Evolutionary conservation across 2,888 invertebrate species (phyloP).

Genomic region (Drosophila pseudotakahashii): DNA sequence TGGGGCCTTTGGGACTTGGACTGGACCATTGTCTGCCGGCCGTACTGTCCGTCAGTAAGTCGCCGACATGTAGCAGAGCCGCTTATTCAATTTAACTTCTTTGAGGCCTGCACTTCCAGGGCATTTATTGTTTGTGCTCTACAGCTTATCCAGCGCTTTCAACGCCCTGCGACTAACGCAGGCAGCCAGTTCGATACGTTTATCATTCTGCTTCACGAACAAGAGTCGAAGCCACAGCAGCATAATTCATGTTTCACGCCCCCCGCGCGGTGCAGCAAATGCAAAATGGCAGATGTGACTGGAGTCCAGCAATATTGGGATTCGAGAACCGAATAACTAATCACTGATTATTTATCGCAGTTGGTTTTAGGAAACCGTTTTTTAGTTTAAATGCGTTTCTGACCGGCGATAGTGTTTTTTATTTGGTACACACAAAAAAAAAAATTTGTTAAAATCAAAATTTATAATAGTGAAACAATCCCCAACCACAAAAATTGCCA

Average conservation of each 20-base stretch:
- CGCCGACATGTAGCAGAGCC: constrained; percentile 68
- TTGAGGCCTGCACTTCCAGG: constrained; percentile 31
- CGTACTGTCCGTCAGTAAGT: constrained; percentile 41
- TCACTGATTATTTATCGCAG: constrained; percentile 62
- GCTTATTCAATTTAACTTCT: constrained; percentile 34
- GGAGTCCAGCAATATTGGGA: constrained; percentile 55
- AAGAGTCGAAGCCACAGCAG: constrained; percentile 38
- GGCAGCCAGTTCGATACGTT: constrained; percentile 10
- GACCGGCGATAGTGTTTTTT: no score
- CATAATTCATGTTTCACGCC: constrained; percentile 79
- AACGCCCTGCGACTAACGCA: constrained; percentile 72
- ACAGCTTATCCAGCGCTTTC: constrained; percentile 75
- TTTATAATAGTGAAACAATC: no score
- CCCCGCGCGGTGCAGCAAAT: constrained; percentile 26
- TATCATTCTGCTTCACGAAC: constrained; percentile 21
- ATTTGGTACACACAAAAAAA: no score
- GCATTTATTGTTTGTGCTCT: constrained; percentile 74
- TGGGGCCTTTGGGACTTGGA: constrained; percentile 1
- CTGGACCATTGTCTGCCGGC: constrained; percentile 55
- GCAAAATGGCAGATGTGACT: constrained; percentile 61
- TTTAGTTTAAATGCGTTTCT: no score
- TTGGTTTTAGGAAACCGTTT: constrained; percentile 31
- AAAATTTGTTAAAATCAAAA: no score
- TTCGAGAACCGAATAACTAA: constrained; percentile 46
- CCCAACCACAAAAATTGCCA: no score